phyloP scores from a whole-genome alignment of 2,797 vertebrate species.

The Notamacropus eugenii region DNA sequence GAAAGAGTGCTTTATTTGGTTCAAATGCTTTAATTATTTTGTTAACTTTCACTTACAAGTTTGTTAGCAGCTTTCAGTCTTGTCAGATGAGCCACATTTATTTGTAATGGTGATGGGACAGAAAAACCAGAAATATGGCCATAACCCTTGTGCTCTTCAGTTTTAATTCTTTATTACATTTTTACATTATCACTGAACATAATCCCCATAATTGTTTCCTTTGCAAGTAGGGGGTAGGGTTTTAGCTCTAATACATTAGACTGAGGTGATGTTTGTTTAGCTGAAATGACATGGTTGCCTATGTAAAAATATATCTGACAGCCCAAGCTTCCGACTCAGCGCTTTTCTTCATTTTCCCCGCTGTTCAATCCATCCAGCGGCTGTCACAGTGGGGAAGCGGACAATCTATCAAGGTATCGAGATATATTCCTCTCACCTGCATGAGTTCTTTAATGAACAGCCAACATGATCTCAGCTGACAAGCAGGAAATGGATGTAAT shows the following conservation, averaged over 20 bases:
- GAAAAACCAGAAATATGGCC: conserved; percentile 83
- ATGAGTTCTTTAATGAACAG: conserved; percentile 99
- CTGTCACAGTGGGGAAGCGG: conserved; percentile 99
- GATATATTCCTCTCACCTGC: conserved; percentile 99
- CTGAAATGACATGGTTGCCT: conserved; percentile 95
- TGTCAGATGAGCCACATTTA: conserved; percentile 82
- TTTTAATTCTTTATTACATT: conserved; percentile 89
- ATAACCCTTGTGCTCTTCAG: conserved; percentile 83
- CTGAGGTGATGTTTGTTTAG: conserved; percentile 90
- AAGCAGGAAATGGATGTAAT: conserved; percentile 99
- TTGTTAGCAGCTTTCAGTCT: conserved; percentile 81
- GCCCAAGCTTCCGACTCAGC: conserved; percentile 95
- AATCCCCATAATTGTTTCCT: conserved; percentile 90
- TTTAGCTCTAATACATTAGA: conserved; percentile 89
- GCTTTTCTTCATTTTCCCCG: conserved; percentile 94
- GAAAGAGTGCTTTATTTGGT: conserved; percentile 81
- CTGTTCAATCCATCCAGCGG: conserved; percentile 99
- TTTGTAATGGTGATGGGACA: conserved; percentile 82
- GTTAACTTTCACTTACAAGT: conserved; percentile 81
- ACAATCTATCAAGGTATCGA: conserved; percentile 99
- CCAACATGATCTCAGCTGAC: conserved; percentile 99
- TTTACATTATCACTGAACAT: conserved; percentile 87
- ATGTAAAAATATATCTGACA: conserved; percentile 98
- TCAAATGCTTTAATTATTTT: conserved; percentile 85
- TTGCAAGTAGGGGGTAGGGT: conserved; percentile 85